A percentile compares a stretch with the other conserved stretches of the same genome.
Conservation (phyloP, 2,888 invertebrate genomes). For the Eupithecia exiguata region DNA sequence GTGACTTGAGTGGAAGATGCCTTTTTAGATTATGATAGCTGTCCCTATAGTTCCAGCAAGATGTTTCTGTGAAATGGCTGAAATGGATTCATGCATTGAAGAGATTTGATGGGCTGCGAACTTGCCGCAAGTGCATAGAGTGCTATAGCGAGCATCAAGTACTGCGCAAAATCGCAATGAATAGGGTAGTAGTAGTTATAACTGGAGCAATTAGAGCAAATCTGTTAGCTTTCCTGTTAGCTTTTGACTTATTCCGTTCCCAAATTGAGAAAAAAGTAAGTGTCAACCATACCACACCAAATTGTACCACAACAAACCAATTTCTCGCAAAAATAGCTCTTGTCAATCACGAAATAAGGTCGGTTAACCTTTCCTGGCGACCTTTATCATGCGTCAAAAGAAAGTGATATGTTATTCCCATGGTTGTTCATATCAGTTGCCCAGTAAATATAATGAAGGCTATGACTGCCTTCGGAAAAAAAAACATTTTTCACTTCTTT, state of each 20-base stretch:
- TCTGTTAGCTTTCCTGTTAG: background rate
- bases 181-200: too few species aligned
- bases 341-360: background rate
- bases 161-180: background rate
- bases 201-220: background rate
- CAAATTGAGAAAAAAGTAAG: background rate
- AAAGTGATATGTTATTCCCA: background rate
- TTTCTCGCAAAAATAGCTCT: background rate
- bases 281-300: background rate
- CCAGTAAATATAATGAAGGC: background rate
- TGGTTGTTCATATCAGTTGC: background rate
- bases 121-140: background rate
- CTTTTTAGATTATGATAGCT: background rate
- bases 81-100: background rate
- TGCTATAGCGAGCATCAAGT: background rate
- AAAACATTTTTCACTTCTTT: too few species aligned
- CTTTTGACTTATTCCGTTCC: background rate
- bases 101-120: background rate
- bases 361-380: background rate
- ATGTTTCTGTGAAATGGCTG: background rate
- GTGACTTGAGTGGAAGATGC: slow-evolving; percentile 1
- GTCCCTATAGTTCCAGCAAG: background rate
- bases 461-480: background rate
- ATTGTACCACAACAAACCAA: background rate
- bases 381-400: background rate